Conservation (phyloP, 2,888 invertebrate species). For the Zygaena filipendulae region DNA sequence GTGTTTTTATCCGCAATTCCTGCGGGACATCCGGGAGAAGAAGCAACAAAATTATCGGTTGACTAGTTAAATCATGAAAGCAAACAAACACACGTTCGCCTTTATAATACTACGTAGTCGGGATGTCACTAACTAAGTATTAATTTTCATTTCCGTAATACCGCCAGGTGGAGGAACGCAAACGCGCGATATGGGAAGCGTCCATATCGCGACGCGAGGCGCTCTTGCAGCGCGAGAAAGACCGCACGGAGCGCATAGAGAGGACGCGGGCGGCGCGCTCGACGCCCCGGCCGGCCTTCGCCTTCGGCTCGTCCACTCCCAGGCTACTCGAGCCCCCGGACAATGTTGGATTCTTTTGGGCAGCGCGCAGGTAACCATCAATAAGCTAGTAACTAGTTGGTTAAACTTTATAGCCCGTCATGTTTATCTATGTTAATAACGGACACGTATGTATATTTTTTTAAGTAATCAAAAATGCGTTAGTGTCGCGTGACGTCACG, state of each 20-base stretch:
- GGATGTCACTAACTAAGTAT: no score
- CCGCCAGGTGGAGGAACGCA: slow-evolving; percentile 85
- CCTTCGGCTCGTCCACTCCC: slow-evolving; percentile 93
- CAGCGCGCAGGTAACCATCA: slow-evolving; percentile 74
- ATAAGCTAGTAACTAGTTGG: slow-evolving; percentile 5
- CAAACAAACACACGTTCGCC: no score
- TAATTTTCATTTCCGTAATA: no score
- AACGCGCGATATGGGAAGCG: slow-evolving; percentile 89
- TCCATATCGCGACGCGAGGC: slow-evolving; percentile 89
- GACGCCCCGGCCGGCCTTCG: slow-evolving; percentile 74
- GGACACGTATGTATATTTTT: no score
- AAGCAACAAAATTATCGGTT: no score
- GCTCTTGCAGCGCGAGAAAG: slow-evolving; percentile 85
- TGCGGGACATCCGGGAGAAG: no score
- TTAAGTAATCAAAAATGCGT: no score
- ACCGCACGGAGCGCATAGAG: slow-evolving; percentile 84
- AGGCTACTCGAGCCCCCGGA: slow-evolving; percentile 86
- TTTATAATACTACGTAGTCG: no score
- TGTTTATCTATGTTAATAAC: no score
- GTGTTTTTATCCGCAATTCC: no score
- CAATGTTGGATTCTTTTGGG: slow-evolving; percentile 84
- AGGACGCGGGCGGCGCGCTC: slow-evolving; percentile 82
- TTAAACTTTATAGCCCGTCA: neutral
- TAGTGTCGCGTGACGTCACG: no score
- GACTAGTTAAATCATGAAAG: no score